Evolutionary conservation across 64 coral and sea anemone species (phyloP), one percentile per base, ranked within the genome.

Genomic region (Stichodactyla helianthus): DNA sequence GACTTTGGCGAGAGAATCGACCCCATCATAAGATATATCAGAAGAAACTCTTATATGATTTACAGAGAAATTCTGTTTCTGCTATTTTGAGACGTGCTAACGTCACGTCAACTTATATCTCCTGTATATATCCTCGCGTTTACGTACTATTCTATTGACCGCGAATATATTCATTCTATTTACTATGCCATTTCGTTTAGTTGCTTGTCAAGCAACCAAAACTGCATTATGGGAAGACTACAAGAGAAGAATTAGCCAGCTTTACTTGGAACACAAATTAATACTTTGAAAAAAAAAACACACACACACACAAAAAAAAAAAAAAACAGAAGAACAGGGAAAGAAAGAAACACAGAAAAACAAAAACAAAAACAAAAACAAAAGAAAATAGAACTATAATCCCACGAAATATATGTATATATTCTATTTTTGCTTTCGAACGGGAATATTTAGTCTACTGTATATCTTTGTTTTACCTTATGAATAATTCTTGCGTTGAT

Each of bases 1-100:
- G 78, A 81, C 54, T 81, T 81, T 20, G 15, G 35, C 16, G 78
- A 81, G 52, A 81, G 78, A 52, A 81, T 81, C 1, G 78, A 51
- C 5, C 78, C 78, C 78, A 81, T 81, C 78, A 81, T 74, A 74
- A 74, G 62, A 15, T 9, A 58, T 15, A 58, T 11, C 14, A 58
- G 14, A 15, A 58, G 55, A 15, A 15, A 11, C 14, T 0, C 14
- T 58, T 58, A 58, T 58, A 58, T 58, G 8, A 58, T 58, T 58
- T 11, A 44, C 35, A 44, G 35, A 44, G 35, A 44, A 44, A 44
- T 44, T 44, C 35, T 44, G 35, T 44, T 1, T 44, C 68, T 74
- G n/a, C 31, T 27, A 26, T 27, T 31, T 26, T 19, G 25, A 74
- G 68, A 7, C 27, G 23, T 14, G 68, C 31, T 74, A 74, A 74